phyloP scores from a whole-genome alignment of 2,888 invertebrate species.

The Cheilosia pagana region DNA sequence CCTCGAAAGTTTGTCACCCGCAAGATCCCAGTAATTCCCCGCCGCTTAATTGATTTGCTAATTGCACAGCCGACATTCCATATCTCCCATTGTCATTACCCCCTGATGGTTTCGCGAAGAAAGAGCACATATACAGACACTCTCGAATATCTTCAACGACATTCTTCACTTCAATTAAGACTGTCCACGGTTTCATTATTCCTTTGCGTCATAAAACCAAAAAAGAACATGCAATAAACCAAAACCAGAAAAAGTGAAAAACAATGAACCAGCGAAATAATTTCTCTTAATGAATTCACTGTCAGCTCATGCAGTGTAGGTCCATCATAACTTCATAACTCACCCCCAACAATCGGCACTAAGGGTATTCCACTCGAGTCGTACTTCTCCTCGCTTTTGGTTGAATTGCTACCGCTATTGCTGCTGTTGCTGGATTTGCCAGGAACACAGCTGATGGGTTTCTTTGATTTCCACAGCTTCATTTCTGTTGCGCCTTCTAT shows the following conservation, averaged over 20 bases:
- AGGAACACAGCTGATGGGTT: conserved; percentile 83
- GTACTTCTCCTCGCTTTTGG: conserved; percentile 80
- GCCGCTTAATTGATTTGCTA: conserved; percentile 66
- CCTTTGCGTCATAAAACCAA: conserved; percentile 25
- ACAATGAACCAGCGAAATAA: conserved; percentile 56
- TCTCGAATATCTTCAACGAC: conserved; percentile 20
- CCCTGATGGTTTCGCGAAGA: conserved; percentile 12
- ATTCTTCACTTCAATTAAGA: conserved; percentile 66
- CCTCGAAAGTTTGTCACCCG: neutral
- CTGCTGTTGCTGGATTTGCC: conserved; percentile 79
- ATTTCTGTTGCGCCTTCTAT: conserved; percentile 75
- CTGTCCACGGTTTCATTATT: conserved; percentile 52
- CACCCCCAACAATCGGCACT: conserved; percentile 82
- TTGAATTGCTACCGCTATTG: conserved; percentile 74
- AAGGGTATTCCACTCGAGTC: conserved; percentile 80
- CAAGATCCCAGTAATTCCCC: conserved; percentile 34
- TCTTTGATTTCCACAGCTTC: conserved; percentile 84
- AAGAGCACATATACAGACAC: conserved; percentile 5
- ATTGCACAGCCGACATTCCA: conserved; percentile 60
- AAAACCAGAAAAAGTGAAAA: conserved; percentile 10
- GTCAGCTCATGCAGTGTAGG: conserved; percentile 14
- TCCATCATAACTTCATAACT: conserved; percentile 76
- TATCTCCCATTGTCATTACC: conserved; percentile 44
- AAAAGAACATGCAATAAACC: neutral
- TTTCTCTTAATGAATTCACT: conserved; percentile 52